Evolutionary conservation across 2,113 vertebrate species (phyloP).

Genomic region (Budorcas taxicolor): DNA sequence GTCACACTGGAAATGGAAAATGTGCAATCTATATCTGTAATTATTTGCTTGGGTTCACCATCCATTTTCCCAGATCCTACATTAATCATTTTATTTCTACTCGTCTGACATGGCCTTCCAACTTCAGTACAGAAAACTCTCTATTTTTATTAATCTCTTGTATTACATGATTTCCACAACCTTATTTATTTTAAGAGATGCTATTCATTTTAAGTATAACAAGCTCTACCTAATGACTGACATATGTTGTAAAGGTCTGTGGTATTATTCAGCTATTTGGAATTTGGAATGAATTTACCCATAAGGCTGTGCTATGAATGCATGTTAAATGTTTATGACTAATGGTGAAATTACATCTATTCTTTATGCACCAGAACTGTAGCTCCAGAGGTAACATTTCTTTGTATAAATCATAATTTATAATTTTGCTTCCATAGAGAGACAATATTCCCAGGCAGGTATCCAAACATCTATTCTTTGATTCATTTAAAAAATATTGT

Average conservation of each 20-base stretch:
- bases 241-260: not conserved
- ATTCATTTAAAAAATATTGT: not conserved
- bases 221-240: not conserved
- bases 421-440: not conserved
- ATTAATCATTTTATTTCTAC: slow-evolving; percentile 35
- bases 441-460: not conserved
- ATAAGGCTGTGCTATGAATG: not conserved
- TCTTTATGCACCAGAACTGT: not conserved
- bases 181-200: not conserved
- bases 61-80: slow-evolving; percentile 11
- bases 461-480: not conserved
- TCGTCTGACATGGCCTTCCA: not conserved
- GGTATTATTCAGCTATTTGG: not conserved
- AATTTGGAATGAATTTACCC: not conserved
- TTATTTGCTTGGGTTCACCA: not conserved
- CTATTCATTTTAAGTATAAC: not conserved
- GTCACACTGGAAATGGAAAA: slow-evolving; percentile 45
- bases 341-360: not conserved
- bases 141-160: not conserved
- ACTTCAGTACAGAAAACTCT: not conserved
- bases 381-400: not conserved
- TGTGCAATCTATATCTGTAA: slow-evolving; percentile 39
- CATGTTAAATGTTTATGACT: not conserved
- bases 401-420: not conserved
- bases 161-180: not conserved